A percentile compares a stretch with the other conserved stretches of the same genome.
Evolutionary conservation across 2,888 invertebrate species (phyloP).

Genomic region (Mylabris sibirica): DNA sequence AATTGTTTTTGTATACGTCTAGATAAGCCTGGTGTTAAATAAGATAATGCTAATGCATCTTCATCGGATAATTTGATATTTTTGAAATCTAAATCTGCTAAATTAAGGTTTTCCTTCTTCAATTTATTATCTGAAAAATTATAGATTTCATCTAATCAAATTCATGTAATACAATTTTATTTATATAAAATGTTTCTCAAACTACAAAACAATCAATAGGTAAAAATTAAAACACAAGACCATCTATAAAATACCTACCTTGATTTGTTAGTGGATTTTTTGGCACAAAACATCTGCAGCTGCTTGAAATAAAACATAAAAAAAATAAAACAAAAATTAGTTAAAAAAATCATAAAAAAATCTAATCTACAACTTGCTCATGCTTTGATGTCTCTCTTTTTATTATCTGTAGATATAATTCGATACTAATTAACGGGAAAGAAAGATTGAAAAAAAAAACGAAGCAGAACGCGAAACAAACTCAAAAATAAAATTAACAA

Average conservation of each 20-base stretch:
- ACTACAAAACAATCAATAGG: slow-evolving; percentile 15
- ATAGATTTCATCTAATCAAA: slow-evolving; percentile 13
- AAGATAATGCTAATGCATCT: slow-evolving; percentile 74
- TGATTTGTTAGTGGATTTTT: slow-evolving; percentile 55
- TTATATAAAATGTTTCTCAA: not conserved
- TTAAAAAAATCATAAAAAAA: slow-evolving; percentile 59
- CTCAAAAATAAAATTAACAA: slow-evolving; percentile 13
- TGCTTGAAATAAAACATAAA: slow-evolving; percentile 51
- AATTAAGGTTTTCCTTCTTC: slow-evolving; percentile 59
- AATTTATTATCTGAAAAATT: slow-evolving; percentile 54
- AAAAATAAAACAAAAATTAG: slow-evolving; percentile 56
- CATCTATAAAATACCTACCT: slow-evolving; percentile 54
- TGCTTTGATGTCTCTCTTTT: slow-evolving; percentile 18
- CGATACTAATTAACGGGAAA: slow-evolving; percentile 40
- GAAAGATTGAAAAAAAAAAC: not conserved
- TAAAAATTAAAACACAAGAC: slow-evolving; percentile 35
- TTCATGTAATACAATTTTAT: too few species aligned
- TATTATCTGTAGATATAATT: not conserved
- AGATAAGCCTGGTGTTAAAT: slow-evolving; percentile 75
- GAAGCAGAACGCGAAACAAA: not conserved
- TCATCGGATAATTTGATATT: slow-evolving; percentile 74
- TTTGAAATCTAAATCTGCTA: slow-evolving; percentile 69
- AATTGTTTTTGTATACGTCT: slow-evolving; percentile 76
- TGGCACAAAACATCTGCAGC: slow-evolving; percentile 60
- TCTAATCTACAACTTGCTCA: slow-evolving; percentile 23